These are phyloP conservation scores for Delphinus delphis DNA, from an alignment of 2,113 vertebrate genomes.

Conservation along the genomic window DNA sequence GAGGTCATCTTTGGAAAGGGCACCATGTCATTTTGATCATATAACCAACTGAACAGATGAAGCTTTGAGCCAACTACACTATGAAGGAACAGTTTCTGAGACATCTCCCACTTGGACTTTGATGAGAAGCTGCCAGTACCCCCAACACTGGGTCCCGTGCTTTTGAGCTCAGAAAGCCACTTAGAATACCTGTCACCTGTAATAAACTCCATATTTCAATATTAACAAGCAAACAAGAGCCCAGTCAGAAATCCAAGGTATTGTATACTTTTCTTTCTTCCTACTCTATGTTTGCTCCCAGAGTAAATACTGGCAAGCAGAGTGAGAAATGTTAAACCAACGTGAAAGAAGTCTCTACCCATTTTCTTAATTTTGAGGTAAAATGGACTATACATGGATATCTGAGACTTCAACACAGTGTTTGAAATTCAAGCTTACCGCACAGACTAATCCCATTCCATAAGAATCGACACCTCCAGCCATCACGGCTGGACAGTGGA, in stretches of 20 bases:
- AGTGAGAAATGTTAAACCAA: background rate
- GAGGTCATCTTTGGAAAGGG: background rate
- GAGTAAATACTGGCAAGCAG: background rate
- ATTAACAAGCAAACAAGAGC: background rate
- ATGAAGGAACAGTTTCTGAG: background rate
- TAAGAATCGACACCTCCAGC: background rate
- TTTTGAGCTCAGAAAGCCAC: background rate
- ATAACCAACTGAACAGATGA: background rate
- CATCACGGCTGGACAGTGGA: background rate
- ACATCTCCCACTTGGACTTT: background rate
- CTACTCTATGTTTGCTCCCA: background rate
- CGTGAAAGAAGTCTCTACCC: background rate
- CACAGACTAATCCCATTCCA: background rate
- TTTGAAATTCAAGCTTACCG: conserved; percentile 22
- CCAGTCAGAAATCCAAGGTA: background rate
- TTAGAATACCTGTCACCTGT: background rate
- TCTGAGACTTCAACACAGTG: background rate
- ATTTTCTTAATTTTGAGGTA: background rate
- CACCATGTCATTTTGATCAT: background rate
- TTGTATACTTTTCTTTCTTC: background rate
- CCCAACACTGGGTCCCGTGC: background rate
- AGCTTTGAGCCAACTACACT: background rate
- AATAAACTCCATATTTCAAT: background rate
- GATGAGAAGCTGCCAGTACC: background rate
- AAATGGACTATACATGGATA: background rate